Evolutionary conservation across 1,140 invertebrate species (phyloP).

Genomic region (Teleogryllus occipitalis): DNA sequence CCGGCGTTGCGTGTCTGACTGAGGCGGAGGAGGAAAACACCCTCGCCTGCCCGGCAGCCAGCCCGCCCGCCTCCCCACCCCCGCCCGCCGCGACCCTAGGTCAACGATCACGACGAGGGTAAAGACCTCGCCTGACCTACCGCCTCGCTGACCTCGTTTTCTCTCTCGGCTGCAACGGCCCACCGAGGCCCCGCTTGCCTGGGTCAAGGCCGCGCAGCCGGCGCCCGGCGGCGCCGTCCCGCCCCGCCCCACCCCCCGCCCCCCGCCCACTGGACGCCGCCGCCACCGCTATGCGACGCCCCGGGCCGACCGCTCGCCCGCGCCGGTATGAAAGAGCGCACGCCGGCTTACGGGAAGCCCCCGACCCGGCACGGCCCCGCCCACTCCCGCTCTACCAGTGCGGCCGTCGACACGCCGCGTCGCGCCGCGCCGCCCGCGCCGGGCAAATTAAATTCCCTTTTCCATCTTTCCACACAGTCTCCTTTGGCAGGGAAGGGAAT

Average conservation of each 20-base stretch:
- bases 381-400: too few relatives aligned
- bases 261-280: not conserved
- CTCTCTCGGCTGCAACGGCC: not conserved
- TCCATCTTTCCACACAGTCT: too few relatives aligned
- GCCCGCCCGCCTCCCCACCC: too few relatives aligned
- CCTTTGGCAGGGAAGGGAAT: too few relatives aligned
- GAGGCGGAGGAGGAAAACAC: not conserved
- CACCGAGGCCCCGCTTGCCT: not conserved
- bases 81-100: not conserved
- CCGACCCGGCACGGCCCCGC: too few relatives aligned
- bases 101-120: not conserved
- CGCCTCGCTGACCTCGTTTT: not conserved
- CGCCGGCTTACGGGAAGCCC: too few relatives aligned
- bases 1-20: conserved; percentile 2
- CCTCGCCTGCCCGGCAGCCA: not conserved
- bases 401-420: too few relatives aligned
- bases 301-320: too few relatives aligned
- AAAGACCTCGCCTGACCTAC: not conserved
- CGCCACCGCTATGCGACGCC: not conserved
- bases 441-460: too few relatives aligned
- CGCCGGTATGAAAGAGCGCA: not conserved
- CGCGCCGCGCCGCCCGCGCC: too few relatives aligned
- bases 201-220: not conserved
- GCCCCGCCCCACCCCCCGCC: too few relatives aligned
- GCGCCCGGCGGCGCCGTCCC: too few relatives aligned